phyloP scores from a whole-genome alignment of 2,888 invertebrate species.

The Formica aserva region DNA sequence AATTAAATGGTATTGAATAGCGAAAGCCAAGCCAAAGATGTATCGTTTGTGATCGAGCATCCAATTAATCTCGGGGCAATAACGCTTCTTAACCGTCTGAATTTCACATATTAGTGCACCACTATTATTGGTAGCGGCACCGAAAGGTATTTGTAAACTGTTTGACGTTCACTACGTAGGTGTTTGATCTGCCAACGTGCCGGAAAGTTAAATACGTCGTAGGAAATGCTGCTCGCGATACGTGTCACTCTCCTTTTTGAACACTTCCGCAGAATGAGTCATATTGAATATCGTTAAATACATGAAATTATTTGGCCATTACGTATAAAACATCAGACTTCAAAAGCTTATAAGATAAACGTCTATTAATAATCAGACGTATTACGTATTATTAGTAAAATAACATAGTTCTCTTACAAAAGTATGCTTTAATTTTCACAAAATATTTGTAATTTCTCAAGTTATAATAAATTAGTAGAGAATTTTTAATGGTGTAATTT shows the following conservation, averaged over 20 bases:
- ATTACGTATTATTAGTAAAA: background rate
- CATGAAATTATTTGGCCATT: constrained; percentile 34
- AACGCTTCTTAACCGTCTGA: constrained; percentile 56
- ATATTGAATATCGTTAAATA: constrained; percentile 9
- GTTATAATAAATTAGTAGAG: background rate
- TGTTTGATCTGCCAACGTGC: constrained; percentile 71
- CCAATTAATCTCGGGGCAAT: constrained; percentile 30
- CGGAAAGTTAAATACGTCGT: constrained; percentile 63
- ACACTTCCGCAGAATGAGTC: constrained; percentile 20
- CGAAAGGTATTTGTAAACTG: constrained; percentile 70
- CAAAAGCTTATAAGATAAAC: constrained; percentile 2
- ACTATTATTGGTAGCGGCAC: constrained; percentile 70
- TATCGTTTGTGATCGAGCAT: background rate
- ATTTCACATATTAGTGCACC: constrained; percentile 63
- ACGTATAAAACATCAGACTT: background rate
- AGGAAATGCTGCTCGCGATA: constrained; percentile 49
- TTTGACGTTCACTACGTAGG: constrained; percentile 57
- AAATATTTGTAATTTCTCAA: background rate
- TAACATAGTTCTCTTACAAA: background rate
- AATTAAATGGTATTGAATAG: background rate
- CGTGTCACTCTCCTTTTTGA: constrained; percentile 14
- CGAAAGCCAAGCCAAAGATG: background rate
- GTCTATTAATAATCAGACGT: background rate
- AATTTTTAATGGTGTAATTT: background rate
- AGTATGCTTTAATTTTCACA: background rate